A percentile compares a stretch with the other conserved stretches of the same genome.
phyloP scores from a whole-genome alignment of 2,113 vertebrate species.

The Muntiacus muntjak region DNA sequence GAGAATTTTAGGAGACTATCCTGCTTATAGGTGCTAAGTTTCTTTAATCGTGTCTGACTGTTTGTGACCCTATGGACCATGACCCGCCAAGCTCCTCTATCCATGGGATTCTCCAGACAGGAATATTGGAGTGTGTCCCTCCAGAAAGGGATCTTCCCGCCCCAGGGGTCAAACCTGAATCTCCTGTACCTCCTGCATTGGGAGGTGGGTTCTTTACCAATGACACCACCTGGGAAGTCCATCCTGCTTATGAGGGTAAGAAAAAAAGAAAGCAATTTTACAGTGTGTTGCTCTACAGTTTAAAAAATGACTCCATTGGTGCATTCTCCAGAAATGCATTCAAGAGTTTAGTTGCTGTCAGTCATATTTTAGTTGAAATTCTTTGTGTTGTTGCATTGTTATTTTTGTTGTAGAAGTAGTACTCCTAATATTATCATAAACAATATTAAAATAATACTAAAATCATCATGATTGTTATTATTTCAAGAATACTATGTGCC shows the following conservation, averaged over 20 bases:
- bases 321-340: background rate
- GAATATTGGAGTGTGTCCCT: background rate
- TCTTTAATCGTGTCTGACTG: background rate
- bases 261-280: background rate
- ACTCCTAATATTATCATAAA: background rate
- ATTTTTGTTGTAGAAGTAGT: background rate
- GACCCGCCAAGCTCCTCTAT: accelerated
- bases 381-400: background rate
- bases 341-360: background rate
- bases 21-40: background rate
- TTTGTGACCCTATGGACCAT: background rate
- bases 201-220: background rate
- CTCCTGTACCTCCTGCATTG: background rate
- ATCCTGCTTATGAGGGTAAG: background rate
- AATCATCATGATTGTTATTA: background rate
- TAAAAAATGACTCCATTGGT: background rate
- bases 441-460: background rate
- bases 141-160: background rate
- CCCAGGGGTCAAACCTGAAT: background rate
- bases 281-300: background rate
- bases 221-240: background rate
- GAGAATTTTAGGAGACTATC: background rate
- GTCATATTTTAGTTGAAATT: background rate
- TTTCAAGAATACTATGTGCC: background rate
- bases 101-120: background rate